Evolutionary conservation across 2,113 vertebrate genomes (phyloP).

Genomic region (Piprites chloris): DNA sequence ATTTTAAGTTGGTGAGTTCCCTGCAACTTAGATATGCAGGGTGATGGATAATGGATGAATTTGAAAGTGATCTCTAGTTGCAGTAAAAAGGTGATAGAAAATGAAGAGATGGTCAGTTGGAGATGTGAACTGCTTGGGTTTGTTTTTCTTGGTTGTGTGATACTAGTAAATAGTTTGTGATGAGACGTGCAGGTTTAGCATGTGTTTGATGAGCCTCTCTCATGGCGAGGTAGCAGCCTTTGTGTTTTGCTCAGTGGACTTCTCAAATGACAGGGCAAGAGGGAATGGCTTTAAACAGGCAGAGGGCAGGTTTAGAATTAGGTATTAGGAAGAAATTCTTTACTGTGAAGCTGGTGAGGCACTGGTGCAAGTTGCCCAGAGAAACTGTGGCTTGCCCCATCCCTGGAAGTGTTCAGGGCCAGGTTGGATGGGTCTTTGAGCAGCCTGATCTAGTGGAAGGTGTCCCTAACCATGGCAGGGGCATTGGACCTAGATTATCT

Average conservation of each 20-base stretch:
- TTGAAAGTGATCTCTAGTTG: background rate
- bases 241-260: background rate
- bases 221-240: background rate
- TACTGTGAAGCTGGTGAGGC: background rate
- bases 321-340: background rate
- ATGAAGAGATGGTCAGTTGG: background rate
- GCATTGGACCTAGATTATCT: fast-evolving
- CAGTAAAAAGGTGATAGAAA: background rate
- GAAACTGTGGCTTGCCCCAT: background rate
- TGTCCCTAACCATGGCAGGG: background rate
- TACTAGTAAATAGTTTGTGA: background rate
- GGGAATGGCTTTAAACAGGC: background rate
- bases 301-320: background rate
- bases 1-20: background rate
- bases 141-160: background rate
- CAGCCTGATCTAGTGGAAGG: background rate
- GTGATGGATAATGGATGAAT: background rate
- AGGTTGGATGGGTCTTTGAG: background rate
- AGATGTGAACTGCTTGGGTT: background rate
- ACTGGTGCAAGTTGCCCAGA: background rate
- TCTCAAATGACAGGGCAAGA: background rate
- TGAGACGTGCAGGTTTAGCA: background rate
- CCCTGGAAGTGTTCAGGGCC: background rate
- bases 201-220: background rate
- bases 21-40: background rate